These are phyloP conservation scores for Leucophenga montana DNA, from an alignment of 2,888 invertebrate species.

Conservation along the genomic window DNA sequence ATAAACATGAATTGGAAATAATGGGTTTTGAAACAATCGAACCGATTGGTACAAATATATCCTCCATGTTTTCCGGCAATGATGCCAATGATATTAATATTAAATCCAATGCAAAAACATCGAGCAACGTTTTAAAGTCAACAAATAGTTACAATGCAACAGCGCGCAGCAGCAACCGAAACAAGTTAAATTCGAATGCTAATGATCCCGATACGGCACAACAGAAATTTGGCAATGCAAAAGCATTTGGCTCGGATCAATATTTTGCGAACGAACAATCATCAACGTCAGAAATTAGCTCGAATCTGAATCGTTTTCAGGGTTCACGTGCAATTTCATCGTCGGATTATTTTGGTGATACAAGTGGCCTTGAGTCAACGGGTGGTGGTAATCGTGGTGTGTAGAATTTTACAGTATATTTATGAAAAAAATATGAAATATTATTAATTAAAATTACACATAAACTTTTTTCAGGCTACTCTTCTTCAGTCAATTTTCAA, in stretches of 20 bases:
- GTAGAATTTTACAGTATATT: too few relatives aligned
- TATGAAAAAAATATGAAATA: not conserved
- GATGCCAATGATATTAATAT: slow-evolving; percentile 53
- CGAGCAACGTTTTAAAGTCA: not conserved
- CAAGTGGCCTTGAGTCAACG: slow-evolving; percentile 67
- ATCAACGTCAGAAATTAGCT: slow-evolving; percentile 64
- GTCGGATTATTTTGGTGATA: slow-evolving; percentile 91
- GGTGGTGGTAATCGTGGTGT: slow-evolving; percentile 43
- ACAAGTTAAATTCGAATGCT: slow-evolving; percentile 42
- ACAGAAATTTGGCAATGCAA: slow-evolving; percentile 97
- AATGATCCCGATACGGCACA: slow-evolving; percentile 78
- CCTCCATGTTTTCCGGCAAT: slow-evolving; percentile 68
- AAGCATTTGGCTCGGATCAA: slow-evolving; percentile 98
- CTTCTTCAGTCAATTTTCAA: slow-evolving; percentile 72
- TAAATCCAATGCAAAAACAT: slow-evolving; percentile 41
- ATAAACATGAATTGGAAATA: slow-evolving; percentile 69
- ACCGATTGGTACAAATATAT: slow-evolving; percentile 70
- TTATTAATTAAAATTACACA: not conserved
- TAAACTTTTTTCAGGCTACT: slow-evolving; percentile 62
- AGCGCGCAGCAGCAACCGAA: slow-evolving; percentile 42
- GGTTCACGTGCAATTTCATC: slow-evolving; percentile 97
- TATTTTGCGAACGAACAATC: slow-evolving; percentile 85
- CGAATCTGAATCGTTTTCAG: slow-evolving; percentile 84
- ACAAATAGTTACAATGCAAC: slow-evolving; percentile 22
- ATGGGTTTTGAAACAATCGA: slow-evolving; percentile 72